Base-by-base conservation (phyloP, 2,888 invertebrate genomes). In the Hedychridium roseum region DNA sequence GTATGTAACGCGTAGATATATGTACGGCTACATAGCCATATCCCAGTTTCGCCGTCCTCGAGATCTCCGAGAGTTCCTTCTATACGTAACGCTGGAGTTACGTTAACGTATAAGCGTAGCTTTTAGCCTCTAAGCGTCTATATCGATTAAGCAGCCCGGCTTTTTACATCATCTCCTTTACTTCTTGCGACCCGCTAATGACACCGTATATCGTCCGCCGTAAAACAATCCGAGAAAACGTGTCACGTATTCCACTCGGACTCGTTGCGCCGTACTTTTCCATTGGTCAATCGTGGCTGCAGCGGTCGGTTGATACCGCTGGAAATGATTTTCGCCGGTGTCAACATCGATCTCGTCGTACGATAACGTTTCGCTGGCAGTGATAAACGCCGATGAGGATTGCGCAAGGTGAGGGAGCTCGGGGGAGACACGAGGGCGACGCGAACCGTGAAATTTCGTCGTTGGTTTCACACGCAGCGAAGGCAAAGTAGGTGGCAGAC, bases 381-480 rank as follows among this genome's bases (percentile, higher is more conserved):
- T 32, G 37, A 46, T 39, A 34, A 26, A 18, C 42, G 23, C 12
- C 9, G 12, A 11, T 7, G 12, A n/a, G 7, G 18, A 6, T 42
- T 31, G 17, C 23, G 43, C 26, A 36, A 44, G 31, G 39, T 37
- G 41, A 43, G 27, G 28, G 6, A 5, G 15, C 4, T 9, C 32
- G 28, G 27, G 20, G 34, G 1, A 4, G 9, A 9, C 31, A 42
- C n/a, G n/a, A n/a, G n/a, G n/a, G n/a, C n/a, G n/a, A 18, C 46
- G 28, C 39, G 43, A 44, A 51, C 50, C 58, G 46, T 60, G 56
- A 64, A 58, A 60, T 56, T 57, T 53, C 42, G 61, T 57, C 57
- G 47, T 54, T 36, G 54, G 58, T 64, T 66, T 68, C 66, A 60
- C 66, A 70, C 64, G 64, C 44, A 59, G 44, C 50, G 55, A 42